Percentiles rank a stretch among this genome's conserved stretches.
These are phyloP conservation scores for Caenorhabditis brenneri DNA, from an alignment of 1,140 invertebrate genomes.

Conservation along the genomic window DNA sequence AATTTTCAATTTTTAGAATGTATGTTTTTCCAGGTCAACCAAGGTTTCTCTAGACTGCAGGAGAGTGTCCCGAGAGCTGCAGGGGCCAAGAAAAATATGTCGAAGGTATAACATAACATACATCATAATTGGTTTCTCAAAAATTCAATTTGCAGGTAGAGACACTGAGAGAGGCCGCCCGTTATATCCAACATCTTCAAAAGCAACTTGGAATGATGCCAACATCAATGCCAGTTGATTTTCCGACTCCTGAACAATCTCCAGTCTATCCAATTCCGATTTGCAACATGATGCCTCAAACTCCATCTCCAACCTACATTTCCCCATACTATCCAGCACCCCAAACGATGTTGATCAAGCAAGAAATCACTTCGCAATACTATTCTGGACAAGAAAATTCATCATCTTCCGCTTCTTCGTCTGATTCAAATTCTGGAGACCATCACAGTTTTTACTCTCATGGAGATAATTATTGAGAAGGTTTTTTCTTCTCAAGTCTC, in stretches of 20 bases:
- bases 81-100: neutral
- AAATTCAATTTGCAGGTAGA: conserved; percentile 1
- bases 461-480: neutral
- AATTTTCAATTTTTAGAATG: neutral
- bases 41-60: neutral
- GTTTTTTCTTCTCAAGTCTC: neutral
- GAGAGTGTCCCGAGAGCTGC: neutral
- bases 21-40: conserved; percentile 4
- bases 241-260: conserved; percentile 15
- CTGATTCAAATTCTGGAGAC: neutral
- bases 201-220: neutral
- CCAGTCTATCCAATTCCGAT: neutral
- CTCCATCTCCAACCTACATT: neutral
- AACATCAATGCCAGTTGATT: neutral
- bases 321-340: conserved; percentile 21
- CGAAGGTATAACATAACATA: neutral
- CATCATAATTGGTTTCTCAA: neutral
- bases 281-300: neutral
- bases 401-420: neutral
- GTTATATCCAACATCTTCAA: conserved; percentile 36
- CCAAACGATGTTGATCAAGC: neutral
- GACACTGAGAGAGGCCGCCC: conserved; percentile 21
- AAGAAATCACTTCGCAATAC: neutral
- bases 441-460: neutral
- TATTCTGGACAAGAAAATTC: neutral